phyloP scores from a whole-genome alignment of 2,797 vertebrate genomes.

The Nannoperca australis region DNA sequence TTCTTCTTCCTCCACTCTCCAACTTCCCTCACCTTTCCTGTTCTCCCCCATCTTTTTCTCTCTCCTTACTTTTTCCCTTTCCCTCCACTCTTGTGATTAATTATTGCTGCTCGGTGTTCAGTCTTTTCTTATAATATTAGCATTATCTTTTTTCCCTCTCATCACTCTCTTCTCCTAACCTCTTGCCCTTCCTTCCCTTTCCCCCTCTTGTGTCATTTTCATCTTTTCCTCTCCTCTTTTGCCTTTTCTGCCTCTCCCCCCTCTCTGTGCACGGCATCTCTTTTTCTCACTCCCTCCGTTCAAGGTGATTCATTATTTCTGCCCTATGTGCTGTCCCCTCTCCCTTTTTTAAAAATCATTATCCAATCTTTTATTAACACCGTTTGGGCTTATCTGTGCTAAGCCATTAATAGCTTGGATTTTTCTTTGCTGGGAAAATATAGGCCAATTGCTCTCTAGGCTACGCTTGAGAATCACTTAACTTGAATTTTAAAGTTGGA shows the following conservation, averaged over 20 bases:
- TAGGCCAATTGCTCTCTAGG: constrained; percentile 61
- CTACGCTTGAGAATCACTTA: constrained; percentile 65
- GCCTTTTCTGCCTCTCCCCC: constrained; percentile 3
- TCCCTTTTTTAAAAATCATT: constrained; percentile 72
- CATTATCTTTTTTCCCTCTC: constrained; percentile 46
- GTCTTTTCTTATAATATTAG: constrained; percentile 57
- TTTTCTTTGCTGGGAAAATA: constrained; percentile 56
- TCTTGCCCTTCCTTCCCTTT: constrained; percentile 38
- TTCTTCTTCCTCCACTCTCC: not conserved
- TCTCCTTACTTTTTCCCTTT: not conserved
- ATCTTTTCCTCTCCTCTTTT: constrained; percentile 32
- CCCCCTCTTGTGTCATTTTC: constrained; percentile 40
- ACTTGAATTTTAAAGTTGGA: constrained; percentile 60
- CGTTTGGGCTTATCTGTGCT: constrained; percentile 68
- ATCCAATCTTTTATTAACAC: constrained; percentile 75
- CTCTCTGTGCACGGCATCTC: constrained; percentile 19
- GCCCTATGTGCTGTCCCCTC: constrained; percentile 60
- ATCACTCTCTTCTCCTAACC: constrained; percentile 32
- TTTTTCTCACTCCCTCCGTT: constrained; percentile 41
- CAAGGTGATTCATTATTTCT: constrained; percentile 73
- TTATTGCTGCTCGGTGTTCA: constrained; percentile 52
- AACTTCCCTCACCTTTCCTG: not conserved
- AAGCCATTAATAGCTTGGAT: constrained; percentile 63
- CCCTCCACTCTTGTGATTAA: constrained; percentile 53
- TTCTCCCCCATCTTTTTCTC: not conserved